phyloP scores from a whole-genome alignment of 2,888 invertebrate species.

The Platynereis dumerilii region DNA sequence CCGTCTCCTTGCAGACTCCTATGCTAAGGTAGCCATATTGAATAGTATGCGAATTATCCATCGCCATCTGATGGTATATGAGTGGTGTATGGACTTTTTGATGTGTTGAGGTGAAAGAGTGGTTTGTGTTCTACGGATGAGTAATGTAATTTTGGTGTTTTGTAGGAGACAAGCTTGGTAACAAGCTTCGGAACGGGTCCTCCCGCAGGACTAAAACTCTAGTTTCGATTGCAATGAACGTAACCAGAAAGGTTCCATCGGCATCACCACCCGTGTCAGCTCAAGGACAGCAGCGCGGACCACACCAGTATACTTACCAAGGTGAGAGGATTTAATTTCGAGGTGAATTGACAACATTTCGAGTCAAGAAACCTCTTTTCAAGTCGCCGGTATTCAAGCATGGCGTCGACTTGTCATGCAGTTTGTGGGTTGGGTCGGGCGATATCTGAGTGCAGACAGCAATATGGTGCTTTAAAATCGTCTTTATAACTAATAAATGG shows the following conservation, averaged over 20 bases:
- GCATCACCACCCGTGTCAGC: conserved; percentile 50
- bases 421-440: no score
- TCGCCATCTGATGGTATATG: conserved; percentile 42
- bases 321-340: no score
- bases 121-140: conserved; percentile 26
- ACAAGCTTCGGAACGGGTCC: conserved; percentile 53
- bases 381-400: no score
- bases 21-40: conserved; percentile 53
- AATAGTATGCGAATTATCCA: conserved; percentile 44
- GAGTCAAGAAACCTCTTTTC: no score
- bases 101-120: conserved; percentile 7
- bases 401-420: no score
- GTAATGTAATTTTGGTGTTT: conserved; percentile 40
- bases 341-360: no score
- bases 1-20: conserved; percentile 56
- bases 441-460: no score
- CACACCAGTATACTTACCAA: conserved; percentile 44
- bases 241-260: conserved; percentile 51
- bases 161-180: conserved; percentile 58
- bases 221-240: conserved; percentile 55
- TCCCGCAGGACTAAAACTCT: conserved; percentile 48
- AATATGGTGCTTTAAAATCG: no score
- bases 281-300: conserved; percentile 45
- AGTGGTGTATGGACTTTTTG: conserved; percentile 13
- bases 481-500: no score